Base-by-base conservation (phyloP, 2,888 invertebrate species). In the Polydrusus tereticollis region DNA sequence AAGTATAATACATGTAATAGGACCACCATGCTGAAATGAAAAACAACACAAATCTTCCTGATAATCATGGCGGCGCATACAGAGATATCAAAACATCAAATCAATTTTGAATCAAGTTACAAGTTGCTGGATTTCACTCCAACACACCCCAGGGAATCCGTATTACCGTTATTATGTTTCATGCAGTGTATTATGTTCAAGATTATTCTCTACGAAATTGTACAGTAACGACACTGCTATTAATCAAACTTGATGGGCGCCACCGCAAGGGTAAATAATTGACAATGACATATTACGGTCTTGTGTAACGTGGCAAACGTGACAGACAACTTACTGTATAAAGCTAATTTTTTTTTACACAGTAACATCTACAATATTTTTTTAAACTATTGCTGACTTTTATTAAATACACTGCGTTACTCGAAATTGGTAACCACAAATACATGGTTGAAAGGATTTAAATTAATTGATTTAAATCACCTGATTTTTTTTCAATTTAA, bases 271-370 rank as follows among this genome's bases (percentile, higher is more conserved):
- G 29, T 8, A 58, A 57, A 23, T 55, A 55, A 66, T 66, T 57
- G 66, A 66, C 66, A 58, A 12, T 66, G 66, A 66, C 66, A 66
- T 66, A 66, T 58, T 57, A 55, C 26, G n/a, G 26, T 52, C 52
- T 47, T 65, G 26, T 64, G 38, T 33, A 52, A 18, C 52, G 52
- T 36, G 36, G n/a, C 12, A n/a, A 57, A 66, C 57, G 12, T 14
- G 59, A 45, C 21, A 43, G 14, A 43, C 23, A 8, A 21, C 21
- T n/a, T n/a, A n/a, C n/a, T n/a, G n/a, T n/a, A n/a, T n/a, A n/a
- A n/a, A n/a, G n/a, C n/a, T n/a, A n/a, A n/a, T n/a, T n/a, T n/a
- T n/a, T n/a, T n/a, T n/a, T n/a, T n/a, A n/a, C n/a, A n/a, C n/a
- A n/a, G n/a, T n/a, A n/a, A n/a, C n/a, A n/a, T n/a, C n/a, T n/a